These are phyloP conservation scores for Rhabdophis nuchalis DNA, from an alignment of 2,797 vertebrate species.

Conservation along the genomic window DNA sequence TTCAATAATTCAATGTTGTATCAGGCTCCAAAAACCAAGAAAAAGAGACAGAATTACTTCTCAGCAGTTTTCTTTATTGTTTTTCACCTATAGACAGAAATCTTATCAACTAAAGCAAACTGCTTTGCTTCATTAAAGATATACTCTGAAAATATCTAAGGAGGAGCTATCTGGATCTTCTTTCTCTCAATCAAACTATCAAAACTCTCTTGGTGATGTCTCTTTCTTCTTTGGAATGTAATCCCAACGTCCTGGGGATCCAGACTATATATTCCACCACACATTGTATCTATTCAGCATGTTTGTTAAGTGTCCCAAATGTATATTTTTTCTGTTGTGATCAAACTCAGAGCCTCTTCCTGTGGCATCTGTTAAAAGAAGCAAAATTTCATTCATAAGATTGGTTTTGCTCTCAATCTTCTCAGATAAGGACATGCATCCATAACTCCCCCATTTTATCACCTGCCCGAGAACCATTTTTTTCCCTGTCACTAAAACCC, in stretches of 20 bases:
- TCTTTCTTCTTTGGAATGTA: neutral
- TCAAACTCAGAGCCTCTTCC: neutral
- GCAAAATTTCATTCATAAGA: neutral
- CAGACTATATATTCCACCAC: neutral
- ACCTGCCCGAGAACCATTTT: neutral
- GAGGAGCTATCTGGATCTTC: neutral
- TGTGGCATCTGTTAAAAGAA: neutral
- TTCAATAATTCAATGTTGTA: neutral
- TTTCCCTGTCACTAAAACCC: neutral
- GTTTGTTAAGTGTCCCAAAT: neutral
- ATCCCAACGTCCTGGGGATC: neutral
- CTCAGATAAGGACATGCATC: neutral
- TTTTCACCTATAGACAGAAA: neutral
- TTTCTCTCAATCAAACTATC: neutral
- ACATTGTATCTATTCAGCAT: neutral
- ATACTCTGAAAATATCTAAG: neutral
- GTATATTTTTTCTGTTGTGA: neutral
- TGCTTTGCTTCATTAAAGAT: neutral
- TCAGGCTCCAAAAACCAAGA: neutral
- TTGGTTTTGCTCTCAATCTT: neutral
- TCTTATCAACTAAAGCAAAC: neutral
- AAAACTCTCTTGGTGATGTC: neutral
- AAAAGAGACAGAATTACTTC: neutral
- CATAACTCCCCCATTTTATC: neutral
- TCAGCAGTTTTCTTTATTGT: neutral